A percentile compares a stretch with the other conserved stretches of the same genome.
phyloP scores from a whole-genome alignment of 2,888 invertebrate genomes.

The Heliconius sara region DNA sequence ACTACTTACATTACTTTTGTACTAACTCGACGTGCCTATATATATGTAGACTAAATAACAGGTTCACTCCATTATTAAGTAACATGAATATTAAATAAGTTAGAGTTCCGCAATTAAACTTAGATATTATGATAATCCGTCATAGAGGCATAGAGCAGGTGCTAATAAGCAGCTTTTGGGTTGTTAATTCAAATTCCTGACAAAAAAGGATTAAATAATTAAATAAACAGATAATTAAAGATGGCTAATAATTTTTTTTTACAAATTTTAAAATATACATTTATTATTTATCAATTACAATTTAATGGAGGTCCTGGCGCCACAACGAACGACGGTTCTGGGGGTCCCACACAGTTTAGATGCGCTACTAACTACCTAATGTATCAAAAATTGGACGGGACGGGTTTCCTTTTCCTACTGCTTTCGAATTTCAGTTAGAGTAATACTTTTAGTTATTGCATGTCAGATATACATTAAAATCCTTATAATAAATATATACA shows the following conservation, averaged over 20 bases:
- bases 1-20: background rate
- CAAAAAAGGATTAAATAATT: background rate
- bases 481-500: background rate
- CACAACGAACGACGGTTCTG: no score
- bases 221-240: background rate
- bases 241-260: background rate
- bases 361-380: no score
- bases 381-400: no score
- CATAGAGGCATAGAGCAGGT: constrained; percentile 1
- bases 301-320: no score
- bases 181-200: background rate
- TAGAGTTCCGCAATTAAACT: constrained; percentile 9
- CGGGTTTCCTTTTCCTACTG: no score
- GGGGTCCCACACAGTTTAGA: no score
- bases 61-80: constrained; percentile 10
- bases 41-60: background rate
- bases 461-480: no score
- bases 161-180: background rate
- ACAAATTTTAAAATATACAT: background rate
- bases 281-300: no score
- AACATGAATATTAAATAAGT: constrained; percentile 9
- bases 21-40: background rate
- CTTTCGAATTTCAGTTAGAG: no score
- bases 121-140: constrained; percentile 15
- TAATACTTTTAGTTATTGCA: no score